Evolutionary conservation across 2,797 vertebrate species (phyloP).

Genomic region (Hybognathus amarus): DNA sequence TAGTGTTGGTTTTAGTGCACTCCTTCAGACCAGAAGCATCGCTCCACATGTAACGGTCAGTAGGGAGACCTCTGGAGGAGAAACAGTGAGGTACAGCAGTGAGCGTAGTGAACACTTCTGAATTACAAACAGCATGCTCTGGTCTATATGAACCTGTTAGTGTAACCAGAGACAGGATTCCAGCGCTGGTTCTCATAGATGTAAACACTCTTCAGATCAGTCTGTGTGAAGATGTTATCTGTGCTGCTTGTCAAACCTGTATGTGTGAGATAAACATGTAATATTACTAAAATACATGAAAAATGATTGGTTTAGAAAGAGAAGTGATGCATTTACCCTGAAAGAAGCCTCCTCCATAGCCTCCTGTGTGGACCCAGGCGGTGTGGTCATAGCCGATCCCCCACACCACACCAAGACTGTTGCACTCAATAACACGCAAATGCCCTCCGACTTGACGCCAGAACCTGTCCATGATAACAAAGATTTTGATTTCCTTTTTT

Average conservation of each 20-base stretch:
- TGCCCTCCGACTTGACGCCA: slow-evolving; percentile 97
- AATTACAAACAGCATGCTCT: not conserved
- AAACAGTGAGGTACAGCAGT: slow-evolving; percentile 23
- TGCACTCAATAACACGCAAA: slow-evolving; percentile 87
- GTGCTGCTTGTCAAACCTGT: slow-evolving; percentile 86
- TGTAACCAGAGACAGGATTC: slow-evolving; percentile 96
- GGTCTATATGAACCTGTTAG: slow-evolving; percentile 80
- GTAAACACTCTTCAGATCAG: slow-evolving; percentile 89
- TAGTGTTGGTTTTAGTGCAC: slow-evolving; percentile 89
- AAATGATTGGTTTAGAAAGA: not conserved
- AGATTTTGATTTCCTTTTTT: not conserved
- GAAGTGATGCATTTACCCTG: slow-evolving; percentile 78
- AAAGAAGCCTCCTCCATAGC: slow-evolving; percentile 90
- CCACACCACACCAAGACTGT: slow-evolving; percentile 90
- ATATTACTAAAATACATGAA: not conserved
- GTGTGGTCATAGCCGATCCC: slow-evolving; percentile 93
- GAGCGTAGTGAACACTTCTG: not conserved
- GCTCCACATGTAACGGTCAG: slow-evolving; percentile 98
- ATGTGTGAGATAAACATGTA: not conserved
- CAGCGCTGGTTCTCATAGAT: slow-evolving; percentile 99
- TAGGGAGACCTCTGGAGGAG: slow-evolving; percentile 88
- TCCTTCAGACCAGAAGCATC: slow-evolving; percentile 92
- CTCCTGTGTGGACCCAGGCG: slow-evolving; percentile 90
- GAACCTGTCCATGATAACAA: slow-evolving; percentile 81
- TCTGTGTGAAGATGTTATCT: slow-evolving; percentile 89